Evolutionary conservation across 2,113 vertebrate species (phyloP), one percentile per base, ranked within the genome.

Genomic region (Phrynosoma blainvillii): DNA sequence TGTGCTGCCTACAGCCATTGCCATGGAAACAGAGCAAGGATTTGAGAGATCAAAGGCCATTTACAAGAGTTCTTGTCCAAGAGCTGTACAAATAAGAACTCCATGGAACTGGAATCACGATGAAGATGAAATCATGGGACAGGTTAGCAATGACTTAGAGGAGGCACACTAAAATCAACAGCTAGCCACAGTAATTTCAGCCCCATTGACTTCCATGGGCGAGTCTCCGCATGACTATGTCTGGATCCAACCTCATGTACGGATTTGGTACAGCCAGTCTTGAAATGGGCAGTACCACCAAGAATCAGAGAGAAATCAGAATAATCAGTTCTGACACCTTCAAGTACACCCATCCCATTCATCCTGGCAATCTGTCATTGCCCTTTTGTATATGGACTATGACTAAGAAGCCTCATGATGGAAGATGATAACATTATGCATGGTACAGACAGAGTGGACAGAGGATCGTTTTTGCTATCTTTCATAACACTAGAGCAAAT

Each of bases 11-110:
- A 9, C 52, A 4, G 27, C 8, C 84, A 91, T 95, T 3, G 0
- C 91, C 94, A 80, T 0, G 5, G 93, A 89, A 93, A 94, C 77
- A 0, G 52, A 56, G 87, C 90, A 92, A 91, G 87, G 89, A 76
- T 90, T 87, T 90, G 65, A 77, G 87, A 91, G 87, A 94, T 95
- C 93, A 95, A 96, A 96, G 89, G 23, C 82, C 80, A 89, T 82
- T 78, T 78, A 40, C 86, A 75, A 23, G 84, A 86, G 82, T 89
- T 91, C 84, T 92, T 93, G 66, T 90, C 88, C 82, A 3, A 54
- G 23, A 70, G 77, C 7, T 0, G 81, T 62, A 62, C 47, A 88
- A 70, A 87, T 75, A 88, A 14, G 84, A 82, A 83, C 36, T 65
- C 59, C 40, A 84, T 70, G 65, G 73, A 88, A 9, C 80, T 42